A percentile compares a stretch with the other conserved stretches of the same genome.
Conservation (phyloP, 1,140 invertebrate genomes). For the Hormaphis cornu region DNA sequence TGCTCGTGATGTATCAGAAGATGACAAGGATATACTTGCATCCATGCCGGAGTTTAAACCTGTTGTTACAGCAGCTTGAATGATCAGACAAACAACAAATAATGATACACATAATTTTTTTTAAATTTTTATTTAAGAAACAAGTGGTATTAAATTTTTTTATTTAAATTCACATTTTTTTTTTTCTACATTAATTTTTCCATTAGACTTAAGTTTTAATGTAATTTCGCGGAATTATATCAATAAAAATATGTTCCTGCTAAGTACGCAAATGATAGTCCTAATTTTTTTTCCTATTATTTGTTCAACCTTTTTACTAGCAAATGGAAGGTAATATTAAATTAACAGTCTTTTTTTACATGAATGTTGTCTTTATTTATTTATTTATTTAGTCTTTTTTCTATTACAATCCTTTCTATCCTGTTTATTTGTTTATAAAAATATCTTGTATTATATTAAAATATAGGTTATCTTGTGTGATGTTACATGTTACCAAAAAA, state of each 20-base stretch:
- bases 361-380: no score
- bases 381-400: no score
- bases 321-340: conserved; percentile 24
- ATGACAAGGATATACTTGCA: conserved; percentile 54
- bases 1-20: conserved; percentile 54
- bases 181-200: conserved; percentile 29
- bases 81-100: conserved; percentile 37
- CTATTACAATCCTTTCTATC: no score
- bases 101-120: conserved; percentile 5
- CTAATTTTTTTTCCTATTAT: conserved; percentile 28
- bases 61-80: conserved; percentile 25
- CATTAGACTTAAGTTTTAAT: conserved; percentile 29
- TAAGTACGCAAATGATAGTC: conserved; percentile 3
- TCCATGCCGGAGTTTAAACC: conserved; percentile 52
- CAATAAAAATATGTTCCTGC: conserved; percentile 22
- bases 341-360: neutral
- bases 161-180: conserved; percentile 15
- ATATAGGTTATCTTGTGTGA: no score
- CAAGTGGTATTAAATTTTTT: conserved; percentile 30
- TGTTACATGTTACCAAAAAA: no score
- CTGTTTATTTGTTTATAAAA: no score
- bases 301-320: conserved; percentile 9
- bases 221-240: conserved; percentile 17
- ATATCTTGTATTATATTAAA: no score
- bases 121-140: conserved; percentile 26